Evolutionary conservation across 2,113 vertebrate genomes (phyloP), one percentile per base, ranked within the genome.

Genomic region (Rhipidura dahli): DNA sequence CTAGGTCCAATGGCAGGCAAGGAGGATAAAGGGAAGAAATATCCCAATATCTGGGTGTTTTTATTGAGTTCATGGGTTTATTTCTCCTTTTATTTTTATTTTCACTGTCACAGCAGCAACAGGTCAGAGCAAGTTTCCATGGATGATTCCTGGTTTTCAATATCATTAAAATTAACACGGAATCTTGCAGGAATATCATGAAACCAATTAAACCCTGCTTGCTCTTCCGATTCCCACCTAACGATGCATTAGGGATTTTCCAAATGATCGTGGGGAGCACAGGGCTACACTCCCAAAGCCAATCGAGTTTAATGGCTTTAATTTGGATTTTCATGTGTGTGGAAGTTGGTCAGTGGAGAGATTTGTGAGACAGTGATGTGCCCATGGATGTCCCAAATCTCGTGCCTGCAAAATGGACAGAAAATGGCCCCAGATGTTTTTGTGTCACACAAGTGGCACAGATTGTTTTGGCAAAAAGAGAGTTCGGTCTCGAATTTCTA

Each of bases 141-240:
- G 78, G 97, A 96, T 13, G 60, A 90, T 79, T 92, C 11, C n/a
- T 87, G 68, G 27, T 63, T 83, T 85, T 78, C 53, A 33, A 14
- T 78, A 54, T 47, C 83, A 90, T 92, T 94, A 94, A 93, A 71
- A 60, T 11, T 26, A 49, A 71, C 85, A 81, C 8, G 49, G 64
- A 75, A 39, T 24, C 63, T 53, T 89, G 35, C 30, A 66, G 63
- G 31, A 73, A 18, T 50, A 73, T 90, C 3, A 21, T 88, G 68
- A 86, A 96, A 88, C 59, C 37, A 88, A 95, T 90, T 83, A 90
- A 88, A 70, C 9, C 23, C 3, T 87, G 86, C 93, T 84, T 94
- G 61, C 44, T 89, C 60, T 70, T 92, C 56, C 3, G 0, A 90
- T 84, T 91, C 51, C 42, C 51, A 77, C 42, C 33, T 78, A 89